phyloP scores from a whole-genome alignment of 1,140 invertebrate genomes.

The Andricus grossulariae region DNA sequence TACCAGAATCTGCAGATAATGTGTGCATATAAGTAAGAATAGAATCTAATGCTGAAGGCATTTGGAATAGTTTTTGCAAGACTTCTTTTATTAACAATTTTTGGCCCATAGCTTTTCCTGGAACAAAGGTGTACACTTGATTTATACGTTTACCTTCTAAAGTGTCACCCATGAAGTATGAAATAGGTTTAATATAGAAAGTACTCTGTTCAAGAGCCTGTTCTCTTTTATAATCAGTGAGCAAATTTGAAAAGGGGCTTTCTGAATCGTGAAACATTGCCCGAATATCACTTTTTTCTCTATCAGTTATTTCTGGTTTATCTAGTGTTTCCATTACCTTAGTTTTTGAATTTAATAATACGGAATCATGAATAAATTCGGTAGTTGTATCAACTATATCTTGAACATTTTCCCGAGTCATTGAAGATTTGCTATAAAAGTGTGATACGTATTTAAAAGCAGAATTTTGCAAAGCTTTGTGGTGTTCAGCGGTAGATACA shows the following conservation, averaged over 20 bases:
- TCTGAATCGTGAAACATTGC: background rate
- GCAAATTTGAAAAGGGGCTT: background rate
- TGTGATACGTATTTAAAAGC: constrained; percentile 12
- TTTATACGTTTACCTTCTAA: background rate
- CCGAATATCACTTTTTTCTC: background rate
- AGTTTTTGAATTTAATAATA: background rate
- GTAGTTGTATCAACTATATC: background rate
- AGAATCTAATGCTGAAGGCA: background rate
- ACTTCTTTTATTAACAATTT: background rate
- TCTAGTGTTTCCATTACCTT: background rate
- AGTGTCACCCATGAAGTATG: constrained; percentile 1
- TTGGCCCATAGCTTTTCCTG: background rate
- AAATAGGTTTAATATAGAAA: background rate
- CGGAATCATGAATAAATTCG: background rate
- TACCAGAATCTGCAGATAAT: background rate
- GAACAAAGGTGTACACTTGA: background rate
- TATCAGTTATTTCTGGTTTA: background rate
- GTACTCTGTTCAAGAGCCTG: background rate
- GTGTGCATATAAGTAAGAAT: background rate
- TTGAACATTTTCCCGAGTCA: background rate
- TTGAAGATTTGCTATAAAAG: background rate
- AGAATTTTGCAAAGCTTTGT: background rate
- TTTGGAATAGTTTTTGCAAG: background rate
- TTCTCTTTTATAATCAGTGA: background rate
- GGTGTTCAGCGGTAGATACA: background rate